Percentiles rank a stretch among this genome's conserved stretches.
These are phyloP conservation scores for Caranx ignobilis DNA, from an alignment of 2,113 vertebrate genomes.

Conservation along the genomic window DNA sequence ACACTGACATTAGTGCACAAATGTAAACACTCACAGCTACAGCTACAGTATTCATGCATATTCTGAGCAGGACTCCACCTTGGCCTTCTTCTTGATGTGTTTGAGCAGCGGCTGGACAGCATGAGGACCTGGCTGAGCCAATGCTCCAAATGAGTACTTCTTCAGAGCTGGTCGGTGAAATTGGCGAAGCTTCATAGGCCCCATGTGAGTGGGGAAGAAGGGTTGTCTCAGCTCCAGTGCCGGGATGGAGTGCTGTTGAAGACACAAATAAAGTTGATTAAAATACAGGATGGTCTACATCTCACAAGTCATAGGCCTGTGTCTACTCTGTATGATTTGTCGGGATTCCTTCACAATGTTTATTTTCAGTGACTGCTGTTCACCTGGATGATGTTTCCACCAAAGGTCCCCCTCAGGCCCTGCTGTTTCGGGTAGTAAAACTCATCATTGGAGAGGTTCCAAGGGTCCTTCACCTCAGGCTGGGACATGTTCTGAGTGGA, in stretches of 20 bases:
- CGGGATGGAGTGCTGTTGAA: conserved; percentile 93
- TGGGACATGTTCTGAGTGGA: conserved; percentile 95
- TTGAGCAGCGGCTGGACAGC: conserved; percentile 93
- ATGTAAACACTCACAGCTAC: no score
- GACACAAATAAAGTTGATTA: neutral
- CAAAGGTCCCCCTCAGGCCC: conserved; percentile 95
- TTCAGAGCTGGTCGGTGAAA: conserved; percentile 94
- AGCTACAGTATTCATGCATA: neutral
- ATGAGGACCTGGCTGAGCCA: conserved; percentile 96
- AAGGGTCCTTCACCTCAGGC: conserved; percentile 98
- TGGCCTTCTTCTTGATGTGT: conserved; percentile 99
- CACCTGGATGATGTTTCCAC: conserved; percentile 99
- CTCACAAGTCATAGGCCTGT: neutral
- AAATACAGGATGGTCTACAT: neutral
- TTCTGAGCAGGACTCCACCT: conserved; percentile 76
- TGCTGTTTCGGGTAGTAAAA: conserved; percentile 99
- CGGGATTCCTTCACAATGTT: neutral
- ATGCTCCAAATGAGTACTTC: conserved; percentile 96
- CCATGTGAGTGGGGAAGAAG: conserved; percentile 99
- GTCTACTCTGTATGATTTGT: neutral
- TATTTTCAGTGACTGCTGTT: neutral
- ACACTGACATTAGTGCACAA: neutral
- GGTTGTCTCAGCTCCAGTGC: conserved; percentile 96
- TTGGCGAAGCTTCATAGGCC: conserved; percentile 95
- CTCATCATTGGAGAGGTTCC: conserved; percentile 99